Conservation (phyloP, 2,113 vertebrate species). For the Aramus guarauna region DNA sequence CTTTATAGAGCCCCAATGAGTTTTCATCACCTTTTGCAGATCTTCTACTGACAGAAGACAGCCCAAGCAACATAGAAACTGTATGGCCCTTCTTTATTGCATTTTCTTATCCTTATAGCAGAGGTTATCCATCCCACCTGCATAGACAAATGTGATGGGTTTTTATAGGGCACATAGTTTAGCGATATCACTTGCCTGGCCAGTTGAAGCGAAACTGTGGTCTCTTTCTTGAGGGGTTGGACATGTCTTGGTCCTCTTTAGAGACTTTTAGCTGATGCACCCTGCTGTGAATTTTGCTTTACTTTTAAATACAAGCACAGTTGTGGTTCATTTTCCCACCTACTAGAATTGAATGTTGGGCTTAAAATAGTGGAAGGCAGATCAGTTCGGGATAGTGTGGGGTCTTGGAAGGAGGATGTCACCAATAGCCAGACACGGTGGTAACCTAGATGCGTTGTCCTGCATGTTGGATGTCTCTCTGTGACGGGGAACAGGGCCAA, state of each 20-base stretch:
- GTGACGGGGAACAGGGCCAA: not conserved
- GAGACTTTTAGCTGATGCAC: not conserved
- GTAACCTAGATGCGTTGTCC: not conserved
- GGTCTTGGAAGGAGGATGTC: not conserved
- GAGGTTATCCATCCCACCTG: not conserved
- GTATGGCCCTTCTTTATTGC: not conserved
- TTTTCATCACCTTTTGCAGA: not conserved
- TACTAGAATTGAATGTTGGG: not conserved
- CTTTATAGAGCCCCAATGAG: not conserved
- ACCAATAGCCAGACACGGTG: accelerated
- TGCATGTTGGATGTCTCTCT: accelerated
- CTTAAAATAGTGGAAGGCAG: not conserved
- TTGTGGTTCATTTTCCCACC: not conserved
- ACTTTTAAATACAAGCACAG: not conserved
- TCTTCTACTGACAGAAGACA: not conserved
- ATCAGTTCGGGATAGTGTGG: not conserved
- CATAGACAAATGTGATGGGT: accelerated
- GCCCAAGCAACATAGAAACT: not conserved
- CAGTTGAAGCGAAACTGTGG: not conserved
- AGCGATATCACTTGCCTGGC: not conserved
- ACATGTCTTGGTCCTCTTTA: not conserved
- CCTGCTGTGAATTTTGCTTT: not conserved
- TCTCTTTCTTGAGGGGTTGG: not conserved
- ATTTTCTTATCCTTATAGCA: not conserved
- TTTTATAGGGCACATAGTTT: not conserved